Evolutionary conservation across 2,113 vertebrate genomes (phyloP), one percentile per base, ranked within the genome.

Genomic region (Thamnaconus septentrionalis): DNA sequence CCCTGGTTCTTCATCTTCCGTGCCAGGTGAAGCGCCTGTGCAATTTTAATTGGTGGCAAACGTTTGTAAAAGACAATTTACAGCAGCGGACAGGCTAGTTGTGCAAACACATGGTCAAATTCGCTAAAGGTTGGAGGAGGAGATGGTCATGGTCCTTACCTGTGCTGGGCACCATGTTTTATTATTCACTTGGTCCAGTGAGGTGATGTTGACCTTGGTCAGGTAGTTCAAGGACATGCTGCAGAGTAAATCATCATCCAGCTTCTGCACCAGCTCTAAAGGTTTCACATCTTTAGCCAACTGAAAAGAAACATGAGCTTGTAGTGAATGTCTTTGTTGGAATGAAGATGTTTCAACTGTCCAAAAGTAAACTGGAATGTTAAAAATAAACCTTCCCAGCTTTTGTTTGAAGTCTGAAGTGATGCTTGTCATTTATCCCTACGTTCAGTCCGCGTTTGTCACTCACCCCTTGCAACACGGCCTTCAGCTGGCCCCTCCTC

Each of bases 381-480:
- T 7, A 7, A 48, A 7, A 48, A 7, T 10, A 4, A 10, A 48
- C 8, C 47, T 48, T 48, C 47, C 47, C 47, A 9, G 47, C 47
- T 48, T 3, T 48, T 7, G 7, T 7, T 48, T 5, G 11, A n/a
- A n/a, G 1, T n/a, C 9, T 50, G 10, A 8, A 11, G 48, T 11
- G 48, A 50, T 50, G 48, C 9, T n/a, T 5, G 9, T n/a, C 56
- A 11, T 52, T 12, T 52, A n/a, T 12, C 5, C 44, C 39, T 55
- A 4, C 46, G 6, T 43, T 52, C 31, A 5, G 18, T 31, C 44
- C 7, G 9, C 4, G 7, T 11, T 49, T 60, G 39, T 18, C 18
- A 66, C 89, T 89, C 59, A 93, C 91, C 78, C 64, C 75, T 1
- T 79, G 52, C 53, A 93, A 41, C 7, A 91, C 47, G 42, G 85